Percentiles rank a stretch among this genome's conserved stretches.
Conservation (phyloP, 2,888 invertebrate species). For the Omphaloscelis lunosa region DNA sequence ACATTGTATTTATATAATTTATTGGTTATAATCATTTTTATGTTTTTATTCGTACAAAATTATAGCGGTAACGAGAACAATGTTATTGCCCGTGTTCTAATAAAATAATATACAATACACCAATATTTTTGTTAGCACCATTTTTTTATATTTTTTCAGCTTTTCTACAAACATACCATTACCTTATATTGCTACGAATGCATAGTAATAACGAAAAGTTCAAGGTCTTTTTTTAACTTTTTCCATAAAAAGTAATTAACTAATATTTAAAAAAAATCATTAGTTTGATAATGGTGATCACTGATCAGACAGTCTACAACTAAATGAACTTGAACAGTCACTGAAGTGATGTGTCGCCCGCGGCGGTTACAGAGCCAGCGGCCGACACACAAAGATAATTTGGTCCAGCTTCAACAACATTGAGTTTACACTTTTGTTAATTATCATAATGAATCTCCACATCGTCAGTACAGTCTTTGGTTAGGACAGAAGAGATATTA, state of each 20-base stretch:
- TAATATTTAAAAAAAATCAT: slow-evolving; percentile 74
- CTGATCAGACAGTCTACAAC: slow-evolving; percentile 80
- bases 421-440: slow-evolving; percentile 76
- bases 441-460: slow-evolving; percentile 79
- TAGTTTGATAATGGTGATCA: slow-evolving; percentile 79
- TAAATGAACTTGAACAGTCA: slow-evolving; percentile 79
- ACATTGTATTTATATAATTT: slow-evolving; percentile 78
- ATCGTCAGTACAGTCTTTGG: slow-evolving; percentile 87
- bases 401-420: slow-evolving; percentile 88
- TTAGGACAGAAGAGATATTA: slow-evolving; percentile 86
- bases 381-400: slow-evolving; percentile 78
- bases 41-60: slow-evolving; percentile 86
- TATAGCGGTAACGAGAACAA: slow-evolving; percentile 85
- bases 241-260: slow-evolving; percentile 77
- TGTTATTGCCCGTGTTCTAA: slow-evolving; percentile 84
- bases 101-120: slow-evolving; percentile 85
- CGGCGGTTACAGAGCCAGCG: slow-evolving; percentile 60
- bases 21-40: slow-evolving; percentile 83
- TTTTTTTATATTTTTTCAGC: slow-evolving; percentile 80
- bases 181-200: slow-evolving; percentile 87
- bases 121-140: slow-evolving; percentile 89
- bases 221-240: slow-evolving; percentile 83
- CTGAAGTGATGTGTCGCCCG: slow-evolving; percentile 69
- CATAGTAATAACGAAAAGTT: slow-evolving; percentile 82
- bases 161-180: slow-evolving; percentile 87